Percentiles rank a stretch among this genome's conserved stretches.
These are phyloP conservation scores for Oithona nana DNA, from an alignment of 2,888 invertebrate genomes.

Conservation along the genomic window DNA sequence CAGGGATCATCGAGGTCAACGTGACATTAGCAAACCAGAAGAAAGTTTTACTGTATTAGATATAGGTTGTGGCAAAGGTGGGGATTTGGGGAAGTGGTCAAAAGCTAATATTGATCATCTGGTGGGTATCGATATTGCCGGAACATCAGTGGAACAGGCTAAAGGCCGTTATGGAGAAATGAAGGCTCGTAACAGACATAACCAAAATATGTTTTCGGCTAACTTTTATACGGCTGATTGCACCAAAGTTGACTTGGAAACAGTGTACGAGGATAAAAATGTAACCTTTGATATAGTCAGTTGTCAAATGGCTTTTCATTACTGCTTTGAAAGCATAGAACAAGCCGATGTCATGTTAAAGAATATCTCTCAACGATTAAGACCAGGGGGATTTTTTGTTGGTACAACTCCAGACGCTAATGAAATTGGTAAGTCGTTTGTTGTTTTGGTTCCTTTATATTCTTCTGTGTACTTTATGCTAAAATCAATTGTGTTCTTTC, in stretches of 20 bases:
- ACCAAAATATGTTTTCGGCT: neutral
- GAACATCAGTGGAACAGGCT: conserved; percentile 76
- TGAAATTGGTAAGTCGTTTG: conserved; percentile 59
- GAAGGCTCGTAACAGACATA: conserved; percentile 21
- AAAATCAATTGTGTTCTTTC: neutral
- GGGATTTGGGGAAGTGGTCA: conserved; percentile 90
- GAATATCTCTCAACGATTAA: conserved; percentile 75
- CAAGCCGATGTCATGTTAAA: conserved; percentile 81
- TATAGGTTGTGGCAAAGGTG: conserved; percentile 96
- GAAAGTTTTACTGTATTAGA: conserved; percentile 50
- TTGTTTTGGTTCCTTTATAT: no score
- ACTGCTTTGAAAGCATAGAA: conserved; percentile 67
- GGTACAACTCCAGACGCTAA: conserved; percentile 88
- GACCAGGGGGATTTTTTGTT: conserved; percentile 80
- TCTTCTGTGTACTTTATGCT: no score
- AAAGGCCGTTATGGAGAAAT: conserved; percentile 59
- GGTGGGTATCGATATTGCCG: conserved; percentile 82
- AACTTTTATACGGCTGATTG: conserved; percentile 15
- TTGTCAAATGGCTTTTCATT: conserved; percentile 97
- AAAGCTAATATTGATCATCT: conserved; percentile 46
- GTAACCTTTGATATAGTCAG: conserved; percentile 71
- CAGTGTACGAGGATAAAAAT: conserved; percentile 27
- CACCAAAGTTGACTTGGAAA: conserved; percentile 16
- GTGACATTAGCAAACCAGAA: conserved; percentile 18
- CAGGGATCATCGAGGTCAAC: conserved; percentile 14